Evolutionary conservation across 2,888 invertebrate species (phyloP).

Genomic region (Volucella zonaria): DNA sequence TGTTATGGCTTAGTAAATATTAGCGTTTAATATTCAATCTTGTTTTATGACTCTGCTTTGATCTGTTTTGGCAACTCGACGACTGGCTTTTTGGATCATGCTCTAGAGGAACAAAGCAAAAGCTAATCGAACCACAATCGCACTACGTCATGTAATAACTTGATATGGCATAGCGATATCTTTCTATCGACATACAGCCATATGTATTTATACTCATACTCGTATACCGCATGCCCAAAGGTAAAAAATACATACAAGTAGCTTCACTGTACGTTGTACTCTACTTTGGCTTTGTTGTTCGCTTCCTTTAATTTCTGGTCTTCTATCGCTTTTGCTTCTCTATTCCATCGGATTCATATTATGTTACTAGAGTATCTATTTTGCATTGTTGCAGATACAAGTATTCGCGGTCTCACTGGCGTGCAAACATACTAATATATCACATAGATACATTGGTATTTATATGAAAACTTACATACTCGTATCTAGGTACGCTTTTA

Average conservation of each 20-base stretch:
- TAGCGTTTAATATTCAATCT: no score
- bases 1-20: no score
- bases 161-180: constrained; percentile 33
- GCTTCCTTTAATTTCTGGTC: constrained; percentile 61
- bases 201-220: no score
- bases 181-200: background rate
- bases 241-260: constrained; percentile 8
- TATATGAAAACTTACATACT: constrained; percentile 19
- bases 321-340: constrained; percentile 23
- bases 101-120: constrained; percentile 42
- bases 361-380: constrained; percentile 8
- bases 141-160: constrained; percentile 51
- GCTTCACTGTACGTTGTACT: constrained; percentile 1
- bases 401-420: no score
- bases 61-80: constrained; percentile 12
- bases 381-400: constrained; percentile 49
- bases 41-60: no score
- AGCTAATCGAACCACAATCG: constrained; percentile 24
- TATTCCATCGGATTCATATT: constrained; percentile 44
- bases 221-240: background rate
- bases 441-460: constrained; percentile 21
- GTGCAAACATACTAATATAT: background rate
- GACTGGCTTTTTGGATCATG: constrained; percentile 32
- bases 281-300: constrained; percentile 34
- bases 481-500: constrained; percentile 47